A percentile compares a stretch with the other conserved stretches of the same genome.
Evolutionary conservation across 2,888 invertebrate species (phyloP).

Genomic region (Rhorus exstirpatorius): DNA sequence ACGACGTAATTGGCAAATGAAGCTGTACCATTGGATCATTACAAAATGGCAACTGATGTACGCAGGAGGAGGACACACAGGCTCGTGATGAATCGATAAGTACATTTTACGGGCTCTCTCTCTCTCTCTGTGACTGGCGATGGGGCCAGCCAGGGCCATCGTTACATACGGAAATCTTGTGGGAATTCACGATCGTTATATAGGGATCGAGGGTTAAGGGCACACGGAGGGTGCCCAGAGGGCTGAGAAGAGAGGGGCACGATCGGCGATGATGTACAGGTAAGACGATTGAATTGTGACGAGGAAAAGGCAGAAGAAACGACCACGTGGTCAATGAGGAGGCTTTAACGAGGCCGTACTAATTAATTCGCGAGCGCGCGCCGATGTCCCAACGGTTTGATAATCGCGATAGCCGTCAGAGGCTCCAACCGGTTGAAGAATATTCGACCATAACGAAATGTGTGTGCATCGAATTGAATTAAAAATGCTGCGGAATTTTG

Average conservation of each 20-base stretch:
- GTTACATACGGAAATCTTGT: constrained; percentile 68
- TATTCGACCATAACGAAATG: constrained; percentile 31
- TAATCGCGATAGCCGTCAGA: constrained; percentile 64
- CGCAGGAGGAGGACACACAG: constrained; percentile 5
- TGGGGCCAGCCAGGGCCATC: background rate
- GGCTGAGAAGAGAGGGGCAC: background rate
- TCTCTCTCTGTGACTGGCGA: no score
- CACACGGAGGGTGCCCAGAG: constrained; percentile 15
- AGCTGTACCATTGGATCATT: constrained; percentile 44
- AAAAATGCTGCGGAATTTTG: background rate
- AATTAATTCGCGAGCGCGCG: constrained; percentile 72
- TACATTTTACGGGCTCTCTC: constrained; percentile 64
- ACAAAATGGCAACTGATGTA: constrained; percentile 43
- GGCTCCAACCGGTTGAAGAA: constrained; percentile 57
- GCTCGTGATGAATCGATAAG: constrained; percentile 69
- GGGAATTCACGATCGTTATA: constrained; percentile 69
- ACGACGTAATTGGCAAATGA: constrained; percentile 66
- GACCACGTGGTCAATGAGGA: constrained; percentile 38
- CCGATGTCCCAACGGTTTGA: constrained; percentile 25
- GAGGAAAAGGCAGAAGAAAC: constrained; percentile 20
- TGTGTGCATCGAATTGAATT: background rate
- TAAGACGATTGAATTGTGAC: constrained; percentile 22
- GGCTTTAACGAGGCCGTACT: constrained; percentile 71
- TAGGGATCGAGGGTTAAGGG: constrained; percentile 45
- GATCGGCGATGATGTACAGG: constrained; percentile 8